Evolutionary conservation across 2,113 vertebrate genomes (phyloP).

Genomic region (Hucho hucho): DNA sequence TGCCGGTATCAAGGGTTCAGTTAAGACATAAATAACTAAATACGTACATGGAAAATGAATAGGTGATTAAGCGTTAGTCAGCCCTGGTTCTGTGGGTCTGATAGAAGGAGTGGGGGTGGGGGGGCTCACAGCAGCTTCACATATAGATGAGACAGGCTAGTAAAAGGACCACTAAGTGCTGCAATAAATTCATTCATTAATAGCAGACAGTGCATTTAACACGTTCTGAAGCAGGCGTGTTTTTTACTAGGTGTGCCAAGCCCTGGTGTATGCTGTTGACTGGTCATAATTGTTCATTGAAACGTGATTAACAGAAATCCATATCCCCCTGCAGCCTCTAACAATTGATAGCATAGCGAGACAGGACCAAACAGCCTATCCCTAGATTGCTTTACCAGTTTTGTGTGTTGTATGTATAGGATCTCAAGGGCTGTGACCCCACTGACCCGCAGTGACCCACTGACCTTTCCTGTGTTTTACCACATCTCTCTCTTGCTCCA

Average conservation of each 20-base stretch:
- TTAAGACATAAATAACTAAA: neutral
- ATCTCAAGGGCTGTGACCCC: neutral
- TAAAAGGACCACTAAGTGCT: neutral
- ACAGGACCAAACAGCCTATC: neutral
- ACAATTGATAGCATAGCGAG: neutral
- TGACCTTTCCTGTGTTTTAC: no score
- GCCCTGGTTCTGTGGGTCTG: neutral
- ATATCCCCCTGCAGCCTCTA: neutral
- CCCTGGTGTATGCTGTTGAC: neutral
- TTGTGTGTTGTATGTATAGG: neutral
- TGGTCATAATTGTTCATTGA: neutral
- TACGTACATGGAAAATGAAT: neutral
- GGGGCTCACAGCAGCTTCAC: neutral
- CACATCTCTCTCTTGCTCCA: neutral
- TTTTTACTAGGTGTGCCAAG: no score
- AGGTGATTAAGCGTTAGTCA: neutral
- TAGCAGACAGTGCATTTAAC: neutral
- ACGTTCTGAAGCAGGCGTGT: no score
- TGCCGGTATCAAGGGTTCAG: neutral
- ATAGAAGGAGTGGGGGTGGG: neutral
- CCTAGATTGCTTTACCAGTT: neutral
- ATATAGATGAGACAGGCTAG: neutral
- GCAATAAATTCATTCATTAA: neutral
- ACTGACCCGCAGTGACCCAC: no score
- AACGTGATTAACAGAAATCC: neutral